Conservation (phyloP, 2,113 vertebrate genomes). For the Chlorodrepanis virens region DNA sequence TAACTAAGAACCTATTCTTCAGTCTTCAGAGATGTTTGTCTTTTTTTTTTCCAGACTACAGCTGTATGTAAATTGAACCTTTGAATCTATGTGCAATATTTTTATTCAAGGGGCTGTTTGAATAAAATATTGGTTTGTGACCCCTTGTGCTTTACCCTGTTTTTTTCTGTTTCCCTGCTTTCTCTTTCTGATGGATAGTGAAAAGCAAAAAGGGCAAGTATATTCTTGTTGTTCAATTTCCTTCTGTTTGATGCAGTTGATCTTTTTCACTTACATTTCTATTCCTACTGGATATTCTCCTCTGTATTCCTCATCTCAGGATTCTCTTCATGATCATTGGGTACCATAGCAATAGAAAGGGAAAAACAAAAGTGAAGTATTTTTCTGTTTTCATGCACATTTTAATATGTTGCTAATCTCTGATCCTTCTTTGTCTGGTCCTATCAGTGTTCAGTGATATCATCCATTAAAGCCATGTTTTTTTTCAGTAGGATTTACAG, state of each 20-base stretch:
- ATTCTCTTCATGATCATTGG: conserved; percentile 18
- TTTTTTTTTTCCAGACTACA: conserved; percentile 66
- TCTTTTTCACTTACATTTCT: conserved; percentile 65
- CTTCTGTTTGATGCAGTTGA: conserved; percentile 71
- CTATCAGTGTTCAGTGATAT: neutral
- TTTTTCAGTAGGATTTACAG: neutral
- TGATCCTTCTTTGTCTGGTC: conserved; percentile 27
- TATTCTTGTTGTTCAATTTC: conserved; percentile 77
- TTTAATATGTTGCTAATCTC: conserved; percentile 18
- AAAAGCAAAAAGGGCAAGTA: conserved; percentile 89
- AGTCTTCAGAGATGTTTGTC: conserved; percentile 67
- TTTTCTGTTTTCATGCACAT: conserved; percentile 22
- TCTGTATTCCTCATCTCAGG: conserved; percentile 69
- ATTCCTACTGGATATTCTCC: conserved; percentile 69
- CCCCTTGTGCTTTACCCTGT: conserved; percentile 81
- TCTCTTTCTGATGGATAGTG: conserved; percentile 82
- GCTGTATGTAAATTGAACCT: conserved; percentile 74
- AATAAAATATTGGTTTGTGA: conserved; percentile 88
- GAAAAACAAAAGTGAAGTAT: neutral
- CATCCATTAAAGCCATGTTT: neutral
- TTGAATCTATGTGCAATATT: conserved; percentile 83
- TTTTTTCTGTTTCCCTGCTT: conserved; percentile 83
- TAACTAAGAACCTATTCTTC: conserved; percentile 36
- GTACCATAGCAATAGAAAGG: conserved; percentile 2
- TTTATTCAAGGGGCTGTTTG: conserved; percentile 84